phyloP scores from a whole-genome alignment of 2,113 vertebrate genomes.

The Otocyon megalotis region DNA sequence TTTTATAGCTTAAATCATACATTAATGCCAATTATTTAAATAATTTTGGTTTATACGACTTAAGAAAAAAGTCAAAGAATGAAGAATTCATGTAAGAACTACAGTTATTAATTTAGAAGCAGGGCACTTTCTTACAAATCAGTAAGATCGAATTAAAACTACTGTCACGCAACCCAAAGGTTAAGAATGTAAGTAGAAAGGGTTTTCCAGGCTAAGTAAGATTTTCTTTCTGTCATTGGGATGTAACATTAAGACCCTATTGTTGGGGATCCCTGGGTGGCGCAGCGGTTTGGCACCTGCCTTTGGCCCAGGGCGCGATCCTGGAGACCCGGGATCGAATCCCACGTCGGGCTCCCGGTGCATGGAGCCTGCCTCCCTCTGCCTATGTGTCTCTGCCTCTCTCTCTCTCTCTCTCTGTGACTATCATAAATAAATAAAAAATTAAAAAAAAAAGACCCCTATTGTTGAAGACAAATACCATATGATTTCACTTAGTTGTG shows the following conservation, averaged over 20 bases:
- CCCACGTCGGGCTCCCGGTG: too few relatives aligned
- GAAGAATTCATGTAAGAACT: not conserved
- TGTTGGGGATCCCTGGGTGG: too few relatives aligned
- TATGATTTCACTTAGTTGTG: not conserved
- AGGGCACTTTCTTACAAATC: not conserved
- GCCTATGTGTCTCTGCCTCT: too few relatives aligned
- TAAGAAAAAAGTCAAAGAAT: not conserved
- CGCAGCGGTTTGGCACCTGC: too few relatives aligned
- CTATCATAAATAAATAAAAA: too few relatives aligned
- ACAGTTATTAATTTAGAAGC: not conserved
- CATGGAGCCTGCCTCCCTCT: too few relatives aligned
- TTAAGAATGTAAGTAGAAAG: not conserved
- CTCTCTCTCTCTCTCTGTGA: too few relatives aligned
- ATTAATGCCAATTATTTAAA: slow-evolving; percentile 54
- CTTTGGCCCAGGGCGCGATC: too few relatives aligned
- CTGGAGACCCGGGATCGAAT: too few relatives aligned
- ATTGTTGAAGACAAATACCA: not conserved
- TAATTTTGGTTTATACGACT: slow-evolving; percentile 19
- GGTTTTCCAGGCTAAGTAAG: not conserved
- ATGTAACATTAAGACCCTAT: not conserved
- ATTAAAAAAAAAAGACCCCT: too few relatives aligned
- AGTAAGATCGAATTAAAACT: not conserved
- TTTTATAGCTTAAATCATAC: not conserved
- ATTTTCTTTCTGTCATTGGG: slow-evolving; percentile 36
- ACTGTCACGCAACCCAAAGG: not conserved